Evolutionary conservation across 1,140 invertebrate genomes (phyloP).

Genomic region (Panagrolaimus sp.): DNA sequence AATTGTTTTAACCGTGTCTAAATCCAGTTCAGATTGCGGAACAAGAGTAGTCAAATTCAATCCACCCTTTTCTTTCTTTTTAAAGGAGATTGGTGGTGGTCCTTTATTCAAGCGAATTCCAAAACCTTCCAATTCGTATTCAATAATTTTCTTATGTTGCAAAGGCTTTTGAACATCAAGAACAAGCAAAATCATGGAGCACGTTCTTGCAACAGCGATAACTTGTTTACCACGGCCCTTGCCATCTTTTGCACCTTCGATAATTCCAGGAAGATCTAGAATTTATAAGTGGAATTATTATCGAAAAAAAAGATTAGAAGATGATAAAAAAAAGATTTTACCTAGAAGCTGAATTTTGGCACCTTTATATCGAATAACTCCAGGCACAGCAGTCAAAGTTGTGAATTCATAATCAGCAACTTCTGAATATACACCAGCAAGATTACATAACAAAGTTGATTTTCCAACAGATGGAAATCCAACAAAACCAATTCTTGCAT

Average conservation of each 20-base stretch:
- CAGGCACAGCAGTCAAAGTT: conserved; percentile 95
- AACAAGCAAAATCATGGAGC: conserved; percentile 94
- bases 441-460: conserved; percentile 87
- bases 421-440: conserved; percentile 98
- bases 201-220: conserved; percentile 93
- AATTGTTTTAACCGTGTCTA: conserved; percentile 89
- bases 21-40: conserved; percentile 85
- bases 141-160: conserved; percentile 87
- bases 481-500: conserved; percentile 96
- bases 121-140: conserved; percentile 97
- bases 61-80: conserved; percentile 94
- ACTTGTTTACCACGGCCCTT: conserved; percentile 97
- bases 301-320: too few species aligned
- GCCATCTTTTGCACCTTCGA: conserved; percentile 99
- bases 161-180: conserved; percentile 94
- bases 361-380: conserved; percentile 98
- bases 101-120: conserved; percentile 78
- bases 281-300: too few species aligned
- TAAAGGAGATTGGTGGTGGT: conserved; percentile 91
- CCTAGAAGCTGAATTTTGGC: conserved; percentile 96
- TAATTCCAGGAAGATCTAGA: conserved; percentile 99
- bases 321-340: too few species aligned
- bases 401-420: conserved; percentile 99
- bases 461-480: conserved; percentile 99
- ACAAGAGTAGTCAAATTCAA: conserved; percentile 81